These are phyloP conservation scores for Thereva unica DNA, from an alignment of 2,888 invertebrate genomes.

Conservation along the genomic window DNA sequence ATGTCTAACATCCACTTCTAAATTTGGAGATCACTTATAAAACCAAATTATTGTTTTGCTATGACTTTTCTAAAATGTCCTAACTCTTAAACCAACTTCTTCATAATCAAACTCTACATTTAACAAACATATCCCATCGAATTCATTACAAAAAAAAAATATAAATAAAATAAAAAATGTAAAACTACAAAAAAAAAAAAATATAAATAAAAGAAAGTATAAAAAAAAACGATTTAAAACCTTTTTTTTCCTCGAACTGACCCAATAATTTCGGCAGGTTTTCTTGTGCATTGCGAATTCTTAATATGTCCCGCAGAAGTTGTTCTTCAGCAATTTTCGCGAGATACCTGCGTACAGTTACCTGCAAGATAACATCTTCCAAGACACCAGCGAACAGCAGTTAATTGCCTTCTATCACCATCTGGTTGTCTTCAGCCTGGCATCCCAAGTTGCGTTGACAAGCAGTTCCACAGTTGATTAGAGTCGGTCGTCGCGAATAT, in stretches of 20 bases:
- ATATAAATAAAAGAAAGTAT: conserved; percentile 13
- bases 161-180: conserved; percentile 14
- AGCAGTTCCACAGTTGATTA: not conserved
- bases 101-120: conserved; percentile 13
- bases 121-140: conserved; percentile 2
- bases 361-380: conserved; percentile 18
- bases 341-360: conserved; percentile 22
- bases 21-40: too few relatives aligned
- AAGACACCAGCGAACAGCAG: conserved; percentile 8
- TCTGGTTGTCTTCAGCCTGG: not conserved
- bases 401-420: too few relatives aligned
- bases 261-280: not conserved
- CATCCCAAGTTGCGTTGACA: not conserved
- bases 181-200: conserved; percentile 18
- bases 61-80: too few relatives aligned
- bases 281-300: not conserved
- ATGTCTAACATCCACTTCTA: too few relatives aligned
- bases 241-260: not conserved
- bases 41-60: too few relatives aligned
- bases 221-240: conserved; percentile 1
- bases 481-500: not conserved
- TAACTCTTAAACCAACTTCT: not conserved
- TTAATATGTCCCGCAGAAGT: not conserved
- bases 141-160: not conserved
- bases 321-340: conserved; percentile 9